These are phyloP conservation scores for Nowickia ferox DNA, from an alignment of 2,888 invertebrate species.

Conservation along the genomic window DNA sequence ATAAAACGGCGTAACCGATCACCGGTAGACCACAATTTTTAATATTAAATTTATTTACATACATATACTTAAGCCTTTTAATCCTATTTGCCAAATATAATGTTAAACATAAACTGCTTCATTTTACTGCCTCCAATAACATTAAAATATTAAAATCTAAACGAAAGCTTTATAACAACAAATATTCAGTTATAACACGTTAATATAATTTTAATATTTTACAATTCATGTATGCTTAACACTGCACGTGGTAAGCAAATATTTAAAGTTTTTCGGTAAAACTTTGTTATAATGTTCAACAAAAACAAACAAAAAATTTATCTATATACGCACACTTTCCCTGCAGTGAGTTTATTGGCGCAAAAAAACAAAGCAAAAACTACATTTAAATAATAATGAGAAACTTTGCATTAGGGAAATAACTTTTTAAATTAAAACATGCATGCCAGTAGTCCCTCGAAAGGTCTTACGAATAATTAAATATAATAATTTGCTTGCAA, in stretches of 20 bases:
- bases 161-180: no score
- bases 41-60: no score
- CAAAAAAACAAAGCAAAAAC: constrained; percentile 5
- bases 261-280: constrained; percentile 16
- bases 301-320: constrained; percentile 13
- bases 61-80: no score
- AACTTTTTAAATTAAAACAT: background rate
- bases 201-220: background rate
- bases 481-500: no score
- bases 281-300: background rate
- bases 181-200: background rate
- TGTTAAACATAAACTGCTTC: no score
- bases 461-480: no score
- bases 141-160: no score
- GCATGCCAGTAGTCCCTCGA: no score
- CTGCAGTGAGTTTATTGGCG: constrained; percentile 52
- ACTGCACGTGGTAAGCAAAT: background rate
- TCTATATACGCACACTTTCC: constrained; percentile 4
- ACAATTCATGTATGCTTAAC: background rate
- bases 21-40: no score
- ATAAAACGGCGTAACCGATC: no score
- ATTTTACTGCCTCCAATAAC: no score
- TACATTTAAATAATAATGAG: background rate
- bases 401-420: background rate
- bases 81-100: no score